Conservation (phyloP, 2,888 invertebrate genomes). For the Cephus sareptanus region DNA sequence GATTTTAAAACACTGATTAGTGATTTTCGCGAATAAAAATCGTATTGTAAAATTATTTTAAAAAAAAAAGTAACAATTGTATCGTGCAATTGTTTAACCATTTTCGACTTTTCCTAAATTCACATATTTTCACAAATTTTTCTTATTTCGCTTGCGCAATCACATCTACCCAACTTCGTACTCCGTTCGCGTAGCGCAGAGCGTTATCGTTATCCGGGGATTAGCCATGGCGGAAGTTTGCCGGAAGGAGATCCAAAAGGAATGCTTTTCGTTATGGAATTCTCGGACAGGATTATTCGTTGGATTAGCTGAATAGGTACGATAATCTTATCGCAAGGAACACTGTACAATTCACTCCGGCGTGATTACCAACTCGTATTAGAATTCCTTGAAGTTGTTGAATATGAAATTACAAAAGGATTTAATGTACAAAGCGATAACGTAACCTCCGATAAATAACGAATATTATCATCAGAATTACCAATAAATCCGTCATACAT, state of each 20-base stretch:
- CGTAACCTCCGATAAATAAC: background rate
- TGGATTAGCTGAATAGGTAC: background rate
- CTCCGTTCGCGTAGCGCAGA: background rate
- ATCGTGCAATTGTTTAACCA: background rate
- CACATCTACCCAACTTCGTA: background rate
- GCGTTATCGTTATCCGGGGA: background rate
- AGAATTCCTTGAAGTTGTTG: background rate
- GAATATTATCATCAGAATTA: background rate
- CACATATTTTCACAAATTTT: background rate
- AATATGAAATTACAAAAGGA: background rate
- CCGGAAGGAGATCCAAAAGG: background rate
- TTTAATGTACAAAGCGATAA: background rate
- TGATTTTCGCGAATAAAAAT: background rate
- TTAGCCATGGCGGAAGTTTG: background rate
- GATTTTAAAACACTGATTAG: background rate
- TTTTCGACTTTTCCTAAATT: background rate
- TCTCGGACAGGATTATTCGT: background rate
- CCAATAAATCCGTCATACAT: background rate
- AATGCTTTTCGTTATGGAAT: background rate
- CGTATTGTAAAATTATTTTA: background rate
- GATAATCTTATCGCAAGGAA: background rate
- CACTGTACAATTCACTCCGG: background rate
- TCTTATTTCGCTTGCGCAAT: background rate
- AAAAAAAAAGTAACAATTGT: background rate
- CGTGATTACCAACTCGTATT: background rate